Evolutionary conservation across 2,888 invertebrate species (phyloP).

Genomic region (Tortricodes alternella): DNA sequence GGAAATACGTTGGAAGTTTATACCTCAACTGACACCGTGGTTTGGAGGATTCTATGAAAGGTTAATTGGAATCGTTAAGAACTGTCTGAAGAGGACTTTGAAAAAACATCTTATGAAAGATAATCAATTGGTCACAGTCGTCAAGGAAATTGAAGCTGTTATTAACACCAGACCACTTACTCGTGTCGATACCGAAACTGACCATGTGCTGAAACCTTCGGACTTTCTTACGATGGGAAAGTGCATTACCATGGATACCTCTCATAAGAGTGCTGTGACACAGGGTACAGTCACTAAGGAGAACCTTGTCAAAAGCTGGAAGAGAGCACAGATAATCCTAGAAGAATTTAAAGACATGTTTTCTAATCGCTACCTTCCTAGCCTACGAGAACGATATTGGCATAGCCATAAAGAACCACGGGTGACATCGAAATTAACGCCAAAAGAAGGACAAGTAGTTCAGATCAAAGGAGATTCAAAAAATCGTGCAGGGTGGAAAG

Average conservation of each 20-base stretch:
- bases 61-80: slow-evolving; percentile 27
- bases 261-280: background rate
- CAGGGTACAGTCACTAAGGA: background rate
- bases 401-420: slow-evolving; percentile 17
- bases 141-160: slow-evolving; percentile 32
- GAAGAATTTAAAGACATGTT: slow-evolving; percentile 10
- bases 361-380: background rate
- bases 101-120: slow-evolving; percentile 26
- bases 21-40: slow-evolving; percentile 32
- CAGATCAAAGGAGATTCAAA: slow-evolving; percentile 27
- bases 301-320: background rate
- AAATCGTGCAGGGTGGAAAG: slow-evolving; percentile 22
- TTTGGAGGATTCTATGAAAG: slow-evolving; percentile 32
- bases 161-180: slow-evolving; percentile 33
- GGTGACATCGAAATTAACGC: background rate
- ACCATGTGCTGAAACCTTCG: slow-evolving; percentile 26
- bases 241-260: background rate
- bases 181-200: slow-evolving; percentile 16
- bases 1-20: slow-evolving; percentile 31
- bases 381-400: slow-evolving; percentile 6
- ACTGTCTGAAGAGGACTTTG: slow-evolving; percentile 30
- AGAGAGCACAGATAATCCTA: background rate
- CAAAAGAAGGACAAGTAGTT: slow-evolving; percentile 13
- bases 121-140: slow-evolving; percentile 22
- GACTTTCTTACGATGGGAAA: slow-evolving; percentile 23